phyloP scores from a whole-genome alignment of 1,140 invertebrate species.

The Drosophila nigromelanica region DNA sequence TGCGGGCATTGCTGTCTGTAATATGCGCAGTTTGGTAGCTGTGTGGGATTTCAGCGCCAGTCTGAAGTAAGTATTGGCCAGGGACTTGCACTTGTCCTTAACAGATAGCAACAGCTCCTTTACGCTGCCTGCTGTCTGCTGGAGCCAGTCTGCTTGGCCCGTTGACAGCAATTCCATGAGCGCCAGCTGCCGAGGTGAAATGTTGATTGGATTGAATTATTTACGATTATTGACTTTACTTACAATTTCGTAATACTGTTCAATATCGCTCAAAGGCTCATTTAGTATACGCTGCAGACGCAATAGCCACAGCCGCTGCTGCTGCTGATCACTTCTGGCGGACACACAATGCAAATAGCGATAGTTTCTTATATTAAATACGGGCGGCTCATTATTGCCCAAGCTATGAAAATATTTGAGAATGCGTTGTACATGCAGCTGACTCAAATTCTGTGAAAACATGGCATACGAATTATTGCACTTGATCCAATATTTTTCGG shows the following conservation, averaged over 20 bases:
- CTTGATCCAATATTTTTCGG: conserved; percentile 36
- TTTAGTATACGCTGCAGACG: conserved; percentile 24
- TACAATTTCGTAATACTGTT: conserved; percentile 63
- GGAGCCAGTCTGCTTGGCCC: conserved; percentile 32
- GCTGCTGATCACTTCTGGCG: conserved; percentile 1
- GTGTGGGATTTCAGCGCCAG: conserved; percentile 5
- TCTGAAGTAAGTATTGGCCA: conserved; percentile 44
- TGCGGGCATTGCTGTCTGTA: conserved; percentile 20
- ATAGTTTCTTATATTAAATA: conserved; percentile 32
- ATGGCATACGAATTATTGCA: conserved; percentile 55
- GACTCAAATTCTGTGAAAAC: conserved; percentile 44
- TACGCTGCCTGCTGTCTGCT: conserved; percentile 1
- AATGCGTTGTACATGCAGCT: conserved; percentile 52
- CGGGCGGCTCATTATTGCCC: neutral
- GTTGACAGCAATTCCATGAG: conserved; percentile 37
- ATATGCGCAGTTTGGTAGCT: conserved; percentile 23
- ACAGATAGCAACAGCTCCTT: conserved; percentile 14
- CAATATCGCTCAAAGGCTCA: conserved; percentile 9
- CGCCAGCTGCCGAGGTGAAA: conserved; percentile 11
- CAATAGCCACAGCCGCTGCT: conserved; percentile 32
- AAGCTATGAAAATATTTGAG: conserved; percentile 54
- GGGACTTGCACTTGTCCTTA: neutral
- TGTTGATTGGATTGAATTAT: neutral
- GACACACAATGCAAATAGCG: conserved; percentile 34
- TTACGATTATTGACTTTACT: neutral